Conservation (phyloP, 92 coral and sea anemone genomes). For the Nematostella vectensis region DNA sequence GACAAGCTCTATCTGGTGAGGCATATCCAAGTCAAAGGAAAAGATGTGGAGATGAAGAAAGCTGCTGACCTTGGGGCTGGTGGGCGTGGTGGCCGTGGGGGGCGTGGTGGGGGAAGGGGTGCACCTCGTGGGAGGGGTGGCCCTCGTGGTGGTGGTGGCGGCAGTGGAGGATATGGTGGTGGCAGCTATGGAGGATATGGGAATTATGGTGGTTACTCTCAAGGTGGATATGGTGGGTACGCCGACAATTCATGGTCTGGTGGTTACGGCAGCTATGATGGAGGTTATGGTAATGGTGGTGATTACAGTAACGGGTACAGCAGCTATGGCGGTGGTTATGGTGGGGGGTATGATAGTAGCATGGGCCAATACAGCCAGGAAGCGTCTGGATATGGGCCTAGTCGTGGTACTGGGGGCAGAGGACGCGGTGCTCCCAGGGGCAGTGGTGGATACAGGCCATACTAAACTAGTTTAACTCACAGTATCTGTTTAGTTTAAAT, state of each 20-base stretch:
- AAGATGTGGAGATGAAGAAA: conserved; percentile 48
- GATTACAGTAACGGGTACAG: too few species aligned
- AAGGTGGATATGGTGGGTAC: conserved; percentile 8
- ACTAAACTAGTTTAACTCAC: conserved; percentile 12
- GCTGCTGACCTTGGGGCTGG: conserved; percentile 47
- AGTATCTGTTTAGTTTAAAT: not conserved
- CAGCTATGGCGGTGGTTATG: conserved; percentile 10
- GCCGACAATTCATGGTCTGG: conserved; percentile 4
- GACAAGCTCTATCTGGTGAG: conserved; percentile 47
- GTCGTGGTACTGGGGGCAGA: conserved; percentile 48
- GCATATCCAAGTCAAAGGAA: conserved; percentile 34
- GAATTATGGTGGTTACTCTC: conserved; percentile 25
- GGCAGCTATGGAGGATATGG: conserved; percentile 26
- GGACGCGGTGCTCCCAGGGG: conserved; percentile 40
- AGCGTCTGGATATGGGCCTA: conserved; percentile 66
- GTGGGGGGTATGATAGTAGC: conserved; percentile 23
- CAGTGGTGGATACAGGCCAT: conserved; percentile 46
- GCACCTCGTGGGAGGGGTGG: conserved; percentile 28
- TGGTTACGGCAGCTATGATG: conserved; percentile 4
- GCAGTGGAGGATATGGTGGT: conserved; percentile 20
- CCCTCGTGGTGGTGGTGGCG: conserved; percentile 19
- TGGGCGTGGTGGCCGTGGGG: conserved; percentile 24
- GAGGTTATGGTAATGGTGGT: conserved; percentile 12
- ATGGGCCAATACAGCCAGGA: conserved; percentile 52
- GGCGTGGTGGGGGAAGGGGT: conserved; percentile 26